phyloP scores from a whole-genome alignment of 2,888 invertebrate species.

The Zele albiditarsus region DNA sequence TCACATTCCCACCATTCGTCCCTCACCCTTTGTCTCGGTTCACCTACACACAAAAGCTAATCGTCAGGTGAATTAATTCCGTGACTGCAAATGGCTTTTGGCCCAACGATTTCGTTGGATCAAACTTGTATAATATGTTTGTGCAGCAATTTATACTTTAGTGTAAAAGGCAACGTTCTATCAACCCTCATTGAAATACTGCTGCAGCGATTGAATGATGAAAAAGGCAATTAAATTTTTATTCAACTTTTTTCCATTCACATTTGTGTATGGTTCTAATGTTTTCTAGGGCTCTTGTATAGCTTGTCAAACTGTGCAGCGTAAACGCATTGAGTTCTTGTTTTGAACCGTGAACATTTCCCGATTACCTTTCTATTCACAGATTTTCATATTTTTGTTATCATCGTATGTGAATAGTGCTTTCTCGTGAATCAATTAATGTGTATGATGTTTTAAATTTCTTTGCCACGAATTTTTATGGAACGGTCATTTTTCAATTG shows the following conservation, averaged over 20 bases:
- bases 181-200: not conserved
- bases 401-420: not conserved
- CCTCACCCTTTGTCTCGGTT: not conserved
- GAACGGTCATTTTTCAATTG: too few relatives aligned
- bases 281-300: not conserved
- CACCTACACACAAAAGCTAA: constrained; percentile 59
- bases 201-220: not conserved
- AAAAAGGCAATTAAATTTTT: not conserved
- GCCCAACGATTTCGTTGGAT: constrained; percentile 2
- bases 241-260: not conserved
- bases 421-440: too few relatives aligned
- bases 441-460: too few relatives aligned
- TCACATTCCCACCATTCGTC: constrained; percentile 46
- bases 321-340: not conserved
- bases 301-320: not conserved
- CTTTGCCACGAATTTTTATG: too few relatives aligned
- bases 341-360: not conserved
- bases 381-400: not conserved
- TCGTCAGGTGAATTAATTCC: constrained; percentile 67
- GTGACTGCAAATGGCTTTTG: constrained; percentile 64
- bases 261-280: not conserved
- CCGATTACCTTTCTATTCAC: not conserved
- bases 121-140: constrained; percentile 1
- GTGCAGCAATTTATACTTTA: not conserved
- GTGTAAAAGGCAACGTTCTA: not conserved